Conservation (phyloP, 2,113 vertebrate species). For the Phrynosoma blainvillii region DNA sequence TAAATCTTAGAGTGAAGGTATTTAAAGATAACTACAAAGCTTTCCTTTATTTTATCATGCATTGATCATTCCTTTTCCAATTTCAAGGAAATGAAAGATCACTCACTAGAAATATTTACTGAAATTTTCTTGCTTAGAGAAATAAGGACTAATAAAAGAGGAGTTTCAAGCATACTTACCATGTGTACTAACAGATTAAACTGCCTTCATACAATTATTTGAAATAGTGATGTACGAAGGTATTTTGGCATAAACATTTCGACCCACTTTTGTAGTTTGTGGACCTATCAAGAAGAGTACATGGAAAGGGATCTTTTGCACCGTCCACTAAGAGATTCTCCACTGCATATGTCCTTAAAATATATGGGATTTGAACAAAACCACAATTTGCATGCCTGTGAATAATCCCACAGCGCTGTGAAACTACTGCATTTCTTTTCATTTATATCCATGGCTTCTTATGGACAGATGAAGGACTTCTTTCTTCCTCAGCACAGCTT, state of each 20-base stretch:
- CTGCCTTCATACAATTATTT: neutral
- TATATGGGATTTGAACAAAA: neutral
- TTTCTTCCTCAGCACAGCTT: neutral
- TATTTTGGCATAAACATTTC: neutral
- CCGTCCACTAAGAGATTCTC: neutral
- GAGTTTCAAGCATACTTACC: neutral
- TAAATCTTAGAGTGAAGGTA: slow-evolving; percentile 72
- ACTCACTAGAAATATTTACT: neutral
- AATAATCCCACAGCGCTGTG: neutral
- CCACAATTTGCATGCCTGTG: neutral
- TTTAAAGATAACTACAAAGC: slow-evolving; percentile 67
- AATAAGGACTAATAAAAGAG: slow-evolving; percentile 30
- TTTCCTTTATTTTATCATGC: slow-evolving; percentile 72
- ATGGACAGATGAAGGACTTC: neutral
- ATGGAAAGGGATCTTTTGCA: neutral
- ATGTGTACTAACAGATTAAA: neutral
- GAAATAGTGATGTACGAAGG: neutral
- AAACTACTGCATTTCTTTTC: neutral
- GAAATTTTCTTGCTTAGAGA: neutral
- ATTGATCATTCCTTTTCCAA: slow-evolving; percentile 21
- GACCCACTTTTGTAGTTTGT: neutral
- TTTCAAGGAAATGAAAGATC: slow-evolving; percentile 46
- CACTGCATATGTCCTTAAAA: neutral
- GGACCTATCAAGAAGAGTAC: neutral
- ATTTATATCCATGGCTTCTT: neutral